Evolutionary conservation across 1,140 invertebrate genomes (phyloP).

Genomic region (Hyposmocoma kahamanoa): DNA sequence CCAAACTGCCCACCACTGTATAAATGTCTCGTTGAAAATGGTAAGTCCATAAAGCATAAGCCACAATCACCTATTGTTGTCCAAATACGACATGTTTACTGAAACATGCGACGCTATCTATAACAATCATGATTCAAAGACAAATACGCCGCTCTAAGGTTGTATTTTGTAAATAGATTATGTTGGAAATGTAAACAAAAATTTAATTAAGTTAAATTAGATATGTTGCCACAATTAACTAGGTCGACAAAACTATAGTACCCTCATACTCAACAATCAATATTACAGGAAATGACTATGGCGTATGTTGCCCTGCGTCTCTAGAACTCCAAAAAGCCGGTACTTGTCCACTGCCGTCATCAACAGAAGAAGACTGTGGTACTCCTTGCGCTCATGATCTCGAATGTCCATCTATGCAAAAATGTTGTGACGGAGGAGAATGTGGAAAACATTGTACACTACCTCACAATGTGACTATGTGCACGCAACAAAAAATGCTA

Average conservation of each 20-base stretch:
- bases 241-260: no score
- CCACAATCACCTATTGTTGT: neutral
- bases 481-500: conserved; percentile 83
- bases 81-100: neutral
- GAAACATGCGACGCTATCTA: no score
- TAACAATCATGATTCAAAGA: no score
- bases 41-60: conserved; percentile 36
- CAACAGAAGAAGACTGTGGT: conserved; percentile 75
- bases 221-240: no score
- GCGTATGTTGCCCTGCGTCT: conserved; percentile 88
- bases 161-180: no score
- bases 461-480: conserved; percentile 82
- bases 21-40: conserved; percentile 83
- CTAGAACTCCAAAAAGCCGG: conserved; percentile 84
- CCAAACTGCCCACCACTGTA: conserved; percentile 87
- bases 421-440: conserved; percentile 83
- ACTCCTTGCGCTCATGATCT: conserved; percentile 82
- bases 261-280: no score
- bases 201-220: no score
- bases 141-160: no score
- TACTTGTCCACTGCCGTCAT: conserved; percentile 76
- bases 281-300: conserved; percentile 83
- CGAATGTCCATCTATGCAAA: conserved; percentile 85
- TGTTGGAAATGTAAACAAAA: no score
- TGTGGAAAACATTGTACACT: conserved; percentile 81